phyloP scores from a whole-genome alignment of 92 coral and sea anemone species.

The Epizoanthus fatuus region DNA sequence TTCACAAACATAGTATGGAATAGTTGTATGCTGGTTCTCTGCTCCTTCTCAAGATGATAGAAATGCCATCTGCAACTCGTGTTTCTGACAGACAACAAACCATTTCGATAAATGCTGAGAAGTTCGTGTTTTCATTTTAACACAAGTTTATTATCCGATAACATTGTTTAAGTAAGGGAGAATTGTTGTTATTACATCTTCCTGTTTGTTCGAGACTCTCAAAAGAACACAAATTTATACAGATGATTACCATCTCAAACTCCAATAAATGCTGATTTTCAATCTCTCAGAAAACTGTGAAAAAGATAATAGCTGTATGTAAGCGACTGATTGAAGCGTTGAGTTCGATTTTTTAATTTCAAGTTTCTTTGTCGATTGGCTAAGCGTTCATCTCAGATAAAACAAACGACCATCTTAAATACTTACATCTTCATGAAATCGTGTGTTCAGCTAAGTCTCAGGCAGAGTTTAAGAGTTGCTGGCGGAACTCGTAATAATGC shows the following conservation, averaged over 20 bases:
- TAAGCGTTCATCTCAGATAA: constrained; percentile 19
- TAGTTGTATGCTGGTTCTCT: too few relatives aligned
- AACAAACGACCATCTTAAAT: constrained; percentile 24
- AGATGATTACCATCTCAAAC: constrained; percentile 37
- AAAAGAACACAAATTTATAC: constrained; percentile 34
- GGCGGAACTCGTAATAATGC: not conserved
- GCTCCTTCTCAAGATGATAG: too few relatives aligned
- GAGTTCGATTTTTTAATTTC: constrained; percentile 37
- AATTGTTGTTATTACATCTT: constrained; percentile 30
- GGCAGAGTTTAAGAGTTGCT: not conserved
- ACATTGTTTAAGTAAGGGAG: constrained; percentile 28
- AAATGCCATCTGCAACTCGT: too few relatives aligned
- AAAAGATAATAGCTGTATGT: constrained; percentile 32
- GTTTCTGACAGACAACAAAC: not conserved
- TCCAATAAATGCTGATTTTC: constrained; percentile 33
- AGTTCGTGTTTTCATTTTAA: constrained; percentile 15
- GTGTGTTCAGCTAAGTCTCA: not conserved
- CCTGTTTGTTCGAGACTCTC: constrained; percentile 40
- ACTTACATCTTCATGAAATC: not conserved
- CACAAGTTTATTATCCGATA: constrained; percentile 35
- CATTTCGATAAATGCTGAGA: constrained; percentile 26
- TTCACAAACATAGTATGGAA: too few relatives aligned
- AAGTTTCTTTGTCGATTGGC: constrained; percentile 46
- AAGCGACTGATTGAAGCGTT: constrained; percentile 25
- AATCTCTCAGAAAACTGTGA: constrained; percentile 27